Evolutionary conservation across 2,888 invertebrate genomes (phyloP).

Genomic region (Luperina testacea): DNA sequence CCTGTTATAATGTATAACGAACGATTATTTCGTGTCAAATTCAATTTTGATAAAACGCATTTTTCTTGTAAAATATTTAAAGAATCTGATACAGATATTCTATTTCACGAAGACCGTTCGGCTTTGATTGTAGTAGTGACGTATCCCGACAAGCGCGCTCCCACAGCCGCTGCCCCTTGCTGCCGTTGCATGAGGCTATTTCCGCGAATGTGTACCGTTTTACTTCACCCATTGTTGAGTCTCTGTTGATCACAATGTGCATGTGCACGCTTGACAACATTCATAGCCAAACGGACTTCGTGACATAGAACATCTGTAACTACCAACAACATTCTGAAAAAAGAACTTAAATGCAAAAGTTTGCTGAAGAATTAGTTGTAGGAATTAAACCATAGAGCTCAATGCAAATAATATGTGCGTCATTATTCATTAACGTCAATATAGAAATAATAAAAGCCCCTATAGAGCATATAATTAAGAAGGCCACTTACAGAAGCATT

Average conservation of each 20-base stretch:
- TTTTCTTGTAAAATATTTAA: constrained; percentile 1
- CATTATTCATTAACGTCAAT: constrained; percentile 55
- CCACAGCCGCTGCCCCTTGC: too few relatives aligned
- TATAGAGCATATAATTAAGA: constrained; percentile 69
- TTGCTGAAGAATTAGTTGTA: neutral
- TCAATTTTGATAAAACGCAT: constrained; percentile 25
- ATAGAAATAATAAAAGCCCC: constrained; percentile 51
- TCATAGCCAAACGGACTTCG: too few relatives aligned
- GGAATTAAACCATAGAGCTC: constrained; percentile 12
- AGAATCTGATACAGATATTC: constrained; percentile 6
- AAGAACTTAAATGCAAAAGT: neutral
- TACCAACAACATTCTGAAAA: neutral
- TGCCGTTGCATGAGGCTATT: too few relatives aligned
- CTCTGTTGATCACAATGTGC: too few relatives aligned
- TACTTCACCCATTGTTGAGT: too few relatives aligned
- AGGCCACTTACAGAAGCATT: constrained; percentile 69
- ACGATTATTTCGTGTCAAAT: constrained; percentile 46
- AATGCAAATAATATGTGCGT: constrained; percentile 20
- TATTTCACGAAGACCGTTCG: too few relatives aligned
- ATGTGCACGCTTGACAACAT: too few relatives aligned
- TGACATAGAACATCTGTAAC: too few relatives aligned
- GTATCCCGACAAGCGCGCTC: too few relatives aligned
- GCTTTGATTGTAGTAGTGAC: too few relatives aligned
- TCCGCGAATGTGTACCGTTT: too few relatives aligned
- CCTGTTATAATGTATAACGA: constrained; percentile 39